Percentiles rank a stretch among this genome's conserved stretches.
Evolutionary conservation across 2,113 vertebrate genomes (phyloP).

Genomic region (Indri indri): DNA sequence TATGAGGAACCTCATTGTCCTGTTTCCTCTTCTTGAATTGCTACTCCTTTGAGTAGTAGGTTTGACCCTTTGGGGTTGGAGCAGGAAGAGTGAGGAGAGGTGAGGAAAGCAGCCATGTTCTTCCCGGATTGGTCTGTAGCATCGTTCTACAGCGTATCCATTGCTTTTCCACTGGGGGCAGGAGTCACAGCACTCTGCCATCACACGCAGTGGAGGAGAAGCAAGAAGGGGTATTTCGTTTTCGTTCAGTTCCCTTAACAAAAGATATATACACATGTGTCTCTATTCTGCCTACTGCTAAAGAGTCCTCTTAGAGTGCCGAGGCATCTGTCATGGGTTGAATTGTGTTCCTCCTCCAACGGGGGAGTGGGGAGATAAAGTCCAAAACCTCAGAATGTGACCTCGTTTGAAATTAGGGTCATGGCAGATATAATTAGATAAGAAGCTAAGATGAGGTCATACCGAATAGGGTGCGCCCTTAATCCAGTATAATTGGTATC

Average conservation of each 20-base stretch:
- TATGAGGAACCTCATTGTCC: too few relatives aligned
- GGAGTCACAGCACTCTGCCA: neutral
- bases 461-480: neutral
- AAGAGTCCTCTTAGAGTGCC: neutral
- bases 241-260: neutral
- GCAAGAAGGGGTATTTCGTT: neutral
- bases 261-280: neutral
- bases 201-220: neutral
- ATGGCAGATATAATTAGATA: neutral
- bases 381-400: neutral
- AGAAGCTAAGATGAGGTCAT: neutral
- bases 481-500: neutral
- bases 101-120: neutral
- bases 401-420: neutral
- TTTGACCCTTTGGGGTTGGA: neutral
- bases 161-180: neutral
- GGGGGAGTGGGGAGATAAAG: too few relatives aligned
- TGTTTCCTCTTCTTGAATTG: neutral
- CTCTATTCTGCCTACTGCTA: neutral
- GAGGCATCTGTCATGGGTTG: neutral
- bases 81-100: neutral
- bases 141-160: fast-evolving
- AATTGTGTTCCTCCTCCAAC: neutral
- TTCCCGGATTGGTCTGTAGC: neutral
- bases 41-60: neutral